Base-by-base conservation (phyloP, 2,888 invertebrate species). In the Papilio elwesi region DNA sequence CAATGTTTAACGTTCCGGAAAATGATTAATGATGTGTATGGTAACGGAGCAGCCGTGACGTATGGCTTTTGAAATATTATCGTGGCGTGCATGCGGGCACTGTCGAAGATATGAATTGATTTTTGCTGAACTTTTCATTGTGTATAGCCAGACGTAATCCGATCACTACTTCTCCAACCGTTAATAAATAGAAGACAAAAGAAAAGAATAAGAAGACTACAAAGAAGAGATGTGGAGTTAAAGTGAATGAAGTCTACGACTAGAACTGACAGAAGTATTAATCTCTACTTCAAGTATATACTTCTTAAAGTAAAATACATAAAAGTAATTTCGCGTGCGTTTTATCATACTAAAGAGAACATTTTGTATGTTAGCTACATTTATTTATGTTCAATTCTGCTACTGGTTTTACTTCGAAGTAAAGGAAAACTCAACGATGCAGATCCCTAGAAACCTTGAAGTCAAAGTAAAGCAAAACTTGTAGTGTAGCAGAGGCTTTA, bases 1-100 rank as follows among this genome's bases (percentile, higher is more conserved):
- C 59, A 62, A 43, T 62, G 59, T 62, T n/a, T 62, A 62, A 62
- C 59, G 59, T 62, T 62, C 36, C 59, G 59, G 59, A 62, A 62
- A 62, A 43, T 62, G 59, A 62, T 62, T 62, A 62, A 62, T 62
- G 59, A 38, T 62, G 43, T 62, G 43, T 59, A 38, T 59, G 59
- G 38, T 3, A 59, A 43, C n/a, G 5, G 59, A 43, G 59, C 15
- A 38, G 7, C 9, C 59, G 59, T 62, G 59, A 62, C 59, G 59
- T 62, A 38, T 13, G 12, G 15, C n/a, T 62, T 62, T 62, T 43
- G 36, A 43, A 62, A 62, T 62, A 38, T 62, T 43, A 43, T 62
- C 38, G 43, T 62, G 43, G 9, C 59, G n/a, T 59, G n/a, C 59
- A 59, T n/a, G 10, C 4, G 15, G 43, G n/a, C 11, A 15, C 0